Percentiles rank a stretch among this genome's conserved stretches.
These are phyloP conservation scores for Tinamus major DNA, from an alignment of 2,797 vertebrate genomes.

Conservation along the genomic window DNA sequence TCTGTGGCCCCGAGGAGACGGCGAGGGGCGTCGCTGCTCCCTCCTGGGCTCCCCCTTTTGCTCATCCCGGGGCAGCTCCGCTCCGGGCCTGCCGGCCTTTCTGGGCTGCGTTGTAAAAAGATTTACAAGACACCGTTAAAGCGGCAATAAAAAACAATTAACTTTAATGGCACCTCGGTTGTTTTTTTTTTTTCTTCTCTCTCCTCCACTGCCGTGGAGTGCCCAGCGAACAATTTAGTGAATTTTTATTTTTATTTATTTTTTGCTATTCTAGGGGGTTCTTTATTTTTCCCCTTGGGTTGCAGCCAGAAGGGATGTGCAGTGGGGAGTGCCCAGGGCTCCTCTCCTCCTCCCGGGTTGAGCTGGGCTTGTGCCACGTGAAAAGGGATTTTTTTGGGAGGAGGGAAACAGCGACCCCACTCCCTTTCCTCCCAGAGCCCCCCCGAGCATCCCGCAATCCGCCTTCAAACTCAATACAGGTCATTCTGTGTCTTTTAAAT, in stretches of 20 bases:
- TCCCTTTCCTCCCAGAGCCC: neutral
- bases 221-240: no score
- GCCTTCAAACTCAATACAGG: neutral
- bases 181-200: slow-evolving; percentile 20
- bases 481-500: slow-evolving; percentile 23
- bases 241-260: no score
- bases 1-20: fast-evolving
- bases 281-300: neutral
- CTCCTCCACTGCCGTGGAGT: neutral
- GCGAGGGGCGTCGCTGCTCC: neutral
- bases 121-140: slow-evolving; percentile 83
- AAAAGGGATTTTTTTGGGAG: no score
- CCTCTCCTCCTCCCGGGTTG: no score
- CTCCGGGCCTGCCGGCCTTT: slow-evolving; percentile 53
- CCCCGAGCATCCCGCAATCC: fast-evolving
- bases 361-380: no score
- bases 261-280: neutral
- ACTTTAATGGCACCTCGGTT: slow-evolving; percentile 75
- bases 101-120: slow-evolving; percentile 73
- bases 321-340: neutral
- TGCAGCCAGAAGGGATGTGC: neutral
- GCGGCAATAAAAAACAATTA: slow-evolving; percentile 82
- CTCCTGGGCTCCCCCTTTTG: neutral
- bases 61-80: slow-evolving; percentile 5
- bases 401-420: no score